A percentile compares a stretch with the other conserved stretches of the same genome.
Evolutionary conservation across 2,113 vertebrate genomes (phyloP).

Genomic region (Tachycineta bicolor): DNA sequence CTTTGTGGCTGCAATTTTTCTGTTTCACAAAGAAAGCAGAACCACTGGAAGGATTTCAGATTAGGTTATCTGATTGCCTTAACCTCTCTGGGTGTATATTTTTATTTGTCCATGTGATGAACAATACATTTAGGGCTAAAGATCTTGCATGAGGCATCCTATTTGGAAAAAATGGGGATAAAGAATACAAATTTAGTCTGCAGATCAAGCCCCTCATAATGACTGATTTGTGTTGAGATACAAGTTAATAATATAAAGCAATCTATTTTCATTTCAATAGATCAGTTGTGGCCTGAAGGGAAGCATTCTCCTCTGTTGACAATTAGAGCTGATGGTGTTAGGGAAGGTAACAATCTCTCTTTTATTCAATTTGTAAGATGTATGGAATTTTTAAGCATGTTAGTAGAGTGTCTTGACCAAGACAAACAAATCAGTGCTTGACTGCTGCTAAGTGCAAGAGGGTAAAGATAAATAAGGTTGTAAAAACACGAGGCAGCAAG

Average conservation of each 20-base stretch:
- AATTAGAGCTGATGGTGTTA: not conserved
- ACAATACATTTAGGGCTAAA: not conserved
- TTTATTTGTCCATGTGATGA: not conserved
- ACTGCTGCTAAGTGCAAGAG: not conserved
- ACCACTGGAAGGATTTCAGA: not conserved
- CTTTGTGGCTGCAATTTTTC: not conserved
- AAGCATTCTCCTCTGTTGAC: not conserved
- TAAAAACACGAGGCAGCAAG: not conserved
- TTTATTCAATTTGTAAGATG: not conserved
- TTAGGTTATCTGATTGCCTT: not conserved
- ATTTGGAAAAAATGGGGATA: not conserved
- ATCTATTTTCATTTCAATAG: not conserved
- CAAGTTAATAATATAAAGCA: not conserved
- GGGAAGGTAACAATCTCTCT: not conserved
- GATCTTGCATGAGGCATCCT: not conserved
- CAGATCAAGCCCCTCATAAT: not conserved
- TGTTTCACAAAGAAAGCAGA: not conserved
- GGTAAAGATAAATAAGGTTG: not conserved
- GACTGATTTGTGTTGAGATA: not conserved
- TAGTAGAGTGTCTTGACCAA: not conserved
- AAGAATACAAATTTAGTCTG: not conserved
- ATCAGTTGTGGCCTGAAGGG: not conserved
- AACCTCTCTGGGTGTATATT: not conserved
- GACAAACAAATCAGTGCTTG: not conserved
- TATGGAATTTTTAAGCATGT: not conserved